Evolutionary conservation across 2,888 invertebrate genomes (phyloP).

Genomic region (Endotricha flammealis): DNA sequence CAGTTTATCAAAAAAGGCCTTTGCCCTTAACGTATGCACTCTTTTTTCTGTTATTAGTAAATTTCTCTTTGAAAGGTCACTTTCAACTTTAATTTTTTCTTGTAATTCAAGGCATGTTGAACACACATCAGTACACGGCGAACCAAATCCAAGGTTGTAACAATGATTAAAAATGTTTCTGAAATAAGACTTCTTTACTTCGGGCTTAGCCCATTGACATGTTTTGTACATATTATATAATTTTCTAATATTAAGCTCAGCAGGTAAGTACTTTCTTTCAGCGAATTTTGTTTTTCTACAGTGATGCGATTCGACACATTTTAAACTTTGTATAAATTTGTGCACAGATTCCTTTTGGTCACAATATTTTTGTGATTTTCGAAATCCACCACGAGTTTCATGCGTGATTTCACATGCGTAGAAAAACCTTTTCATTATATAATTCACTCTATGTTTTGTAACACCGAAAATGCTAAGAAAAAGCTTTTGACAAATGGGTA

Average conservation of each 20-base stretch:
- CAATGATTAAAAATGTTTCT: constrained; percentile 10
- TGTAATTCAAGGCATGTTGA: constrained; percentile 13
- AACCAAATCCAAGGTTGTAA: constrained; percentile 16
- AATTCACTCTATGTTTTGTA: not conserved
- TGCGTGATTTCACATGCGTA: not conserved
- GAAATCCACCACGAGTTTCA: constrained; percentile 1
- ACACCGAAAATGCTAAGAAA: not conserved
- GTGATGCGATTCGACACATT: constrained; percentile 3
- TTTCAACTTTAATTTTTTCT: constrained; percentile 12
- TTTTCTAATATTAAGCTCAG: constrained; percentile 8
- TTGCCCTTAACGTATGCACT: constrained; percentile 20
- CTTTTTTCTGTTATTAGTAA: constrained; percentile 12
- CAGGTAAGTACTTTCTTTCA: constrained; percentile 6
- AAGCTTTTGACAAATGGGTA: not conserved
- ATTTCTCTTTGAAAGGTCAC: constrained; percentile 7
- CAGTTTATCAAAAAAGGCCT: constrained; percentile 20
- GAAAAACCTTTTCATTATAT: not conserved
- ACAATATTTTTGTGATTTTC: not conserved
- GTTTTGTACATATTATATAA: constrained; percentile 10
- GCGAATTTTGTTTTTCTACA: constrained; percentile 4
- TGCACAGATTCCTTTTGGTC: not conserved
- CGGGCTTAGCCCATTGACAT: not conserved
- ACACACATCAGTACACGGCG: constrained; percentile 14
- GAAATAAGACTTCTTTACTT: constrained; percentile 13
- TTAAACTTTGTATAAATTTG: constrained; percentile 1